Evolutionary conservation across 2,113 vertebrate species (phyloP).

Genomic region (Typhlomys cinereus): DNA sequence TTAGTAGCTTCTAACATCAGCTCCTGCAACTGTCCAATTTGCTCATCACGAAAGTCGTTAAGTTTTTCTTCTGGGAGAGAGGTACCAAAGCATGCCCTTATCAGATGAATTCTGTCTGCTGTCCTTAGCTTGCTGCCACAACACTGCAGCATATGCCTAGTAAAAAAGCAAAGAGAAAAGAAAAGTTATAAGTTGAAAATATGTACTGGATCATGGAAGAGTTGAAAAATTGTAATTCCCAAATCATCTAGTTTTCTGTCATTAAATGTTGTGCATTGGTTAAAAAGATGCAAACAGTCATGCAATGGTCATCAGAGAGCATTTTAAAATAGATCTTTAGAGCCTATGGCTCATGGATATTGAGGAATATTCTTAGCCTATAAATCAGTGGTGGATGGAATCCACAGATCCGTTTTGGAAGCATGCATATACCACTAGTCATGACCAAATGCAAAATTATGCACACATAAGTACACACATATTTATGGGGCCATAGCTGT

Average conservation of each 20-base stretch:
- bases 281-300: background rate
- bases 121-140: constrained; percentile 87
- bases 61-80: constrained; percentile 88
- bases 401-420: background rate
- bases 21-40: constrained; percentile 93
- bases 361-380: background rate
- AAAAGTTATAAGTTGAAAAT: constrained; percentile 35
- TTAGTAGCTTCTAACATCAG: constrained; percentile 95
- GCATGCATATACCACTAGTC: background rate
- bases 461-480: background rate
- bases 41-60: constrained; percentile 89
- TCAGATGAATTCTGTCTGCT: constrained; percentile 61
- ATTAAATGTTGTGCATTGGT: background rate
- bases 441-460: background rate
- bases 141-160: constrained; percentile 84
- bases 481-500: no score
- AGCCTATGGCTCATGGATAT: background rate
- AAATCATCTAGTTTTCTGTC: background rate
- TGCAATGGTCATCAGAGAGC: background rate
- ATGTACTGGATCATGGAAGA: background rate
- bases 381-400: background rate
- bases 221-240: constrained; percentile 3
- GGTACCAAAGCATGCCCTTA: constrained; percentile 84
- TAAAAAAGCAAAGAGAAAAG: constrained; percentile 51
- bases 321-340: background rate